Percentiles rank a stretch among this genome's conserved stretches.
phyloP scores from a whole-genome alignment of 2,797 vertebrate genomes.

The Hydrolagus colliei region DNA sequence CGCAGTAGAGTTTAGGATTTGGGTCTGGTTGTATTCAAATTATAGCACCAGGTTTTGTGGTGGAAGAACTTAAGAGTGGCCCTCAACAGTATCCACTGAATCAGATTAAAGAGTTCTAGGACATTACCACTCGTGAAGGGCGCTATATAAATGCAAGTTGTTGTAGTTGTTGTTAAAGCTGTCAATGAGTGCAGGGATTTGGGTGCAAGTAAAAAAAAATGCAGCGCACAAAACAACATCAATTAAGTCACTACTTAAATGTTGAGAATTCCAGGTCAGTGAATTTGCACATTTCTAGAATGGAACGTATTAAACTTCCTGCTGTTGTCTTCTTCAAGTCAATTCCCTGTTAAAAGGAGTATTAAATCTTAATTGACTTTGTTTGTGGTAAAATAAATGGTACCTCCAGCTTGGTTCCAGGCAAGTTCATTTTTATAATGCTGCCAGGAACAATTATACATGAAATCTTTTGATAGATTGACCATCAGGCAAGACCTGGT shows the following conservation, averaged over 20 bases:
- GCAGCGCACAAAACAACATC: background rate
- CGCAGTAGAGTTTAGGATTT: too few species aligned
- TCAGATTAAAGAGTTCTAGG: too few species aligned
- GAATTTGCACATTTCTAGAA: background rate
- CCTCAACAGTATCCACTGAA: too few species aligned
- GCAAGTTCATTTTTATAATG: background rate
- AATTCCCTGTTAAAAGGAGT: background rate
- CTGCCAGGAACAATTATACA: background rate
- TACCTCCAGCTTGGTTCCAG: background rate
- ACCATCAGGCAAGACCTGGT: background rate
- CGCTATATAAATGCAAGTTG: too few species aligned
- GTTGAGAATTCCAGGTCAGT: background rate
- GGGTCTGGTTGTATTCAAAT: too few species aligned
- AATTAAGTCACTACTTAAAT: background rate
- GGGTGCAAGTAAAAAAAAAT: background rate
- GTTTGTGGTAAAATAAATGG: background rate
- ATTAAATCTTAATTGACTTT: background rate
- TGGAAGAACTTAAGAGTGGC: too few species aligned
- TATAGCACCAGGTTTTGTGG: too few species aligned
- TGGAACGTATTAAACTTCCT: background rate
- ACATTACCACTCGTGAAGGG: too few species aligned
- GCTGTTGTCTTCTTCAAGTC: background rate
- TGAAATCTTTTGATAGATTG: background rate
- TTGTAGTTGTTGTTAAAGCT: too few species aligned
- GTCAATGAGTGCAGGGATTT: background rate